Evolutionary conservation across 1,140 invertebrate genomes (phyloP), one percentile per base, ranked within the genome.

Genomic region (Neodiprion fabricii): DNA sequence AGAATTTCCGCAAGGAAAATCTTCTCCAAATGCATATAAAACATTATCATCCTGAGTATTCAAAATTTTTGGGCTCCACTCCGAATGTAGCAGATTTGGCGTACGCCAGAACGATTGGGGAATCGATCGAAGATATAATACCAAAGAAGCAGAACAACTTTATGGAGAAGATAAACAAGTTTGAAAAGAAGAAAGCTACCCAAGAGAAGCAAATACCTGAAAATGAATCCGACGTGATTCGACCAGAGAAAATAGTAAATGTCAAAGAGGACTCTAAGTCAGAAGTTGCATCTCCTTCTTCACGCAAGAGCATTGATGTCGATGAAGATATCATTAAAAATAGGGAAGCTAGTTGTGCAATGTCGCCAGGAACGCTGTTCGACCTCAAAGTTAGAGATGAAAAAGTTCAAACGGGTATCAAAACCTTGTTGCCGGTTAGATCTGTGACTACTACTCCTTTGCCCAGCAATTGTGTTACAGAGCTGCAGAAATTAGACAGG

Each of bases 21-120:
- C 90, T 97, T 47, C 87, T 97, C 2, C 92, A 94, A 85, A 96
- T 97, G 92, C 96, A 97, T 80, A 93, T 97, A n/a, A 96, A 96
- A 79, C 95, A 97, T 86, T 97, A 96, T 82, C 96, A 97, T 87
- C 91, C 92, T 1, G 95, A 96, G 77, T 91, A 94, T 77, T 92
- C 91, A 1, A 92, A 95, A 81, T 92, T 93, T 83, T 85, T 96
- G 65, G 94, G 94, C 8, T 91, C 91, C 9, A 95, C 94, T 4
- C 95, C 95, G 17, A 96, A 96, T 86, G 95, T 97, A 71, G 91
- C 94, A 28, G 95, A 96, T 84, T 86, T 96, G 71, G 95, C 95
- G 0, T 94, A 95, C 76, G 94, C 95, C 12, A 90, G 95, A 78
- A 94, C 93, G 1, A 91, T 91, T 11, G 91, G 91, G 2, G 91